A percentile compares a stretch with the other conserved stretches of the same genome.
Evolutionary conservation across 1,140 invertebrate genomes (phyloP).

Genomic region (Lepidurus apus): DNA sequence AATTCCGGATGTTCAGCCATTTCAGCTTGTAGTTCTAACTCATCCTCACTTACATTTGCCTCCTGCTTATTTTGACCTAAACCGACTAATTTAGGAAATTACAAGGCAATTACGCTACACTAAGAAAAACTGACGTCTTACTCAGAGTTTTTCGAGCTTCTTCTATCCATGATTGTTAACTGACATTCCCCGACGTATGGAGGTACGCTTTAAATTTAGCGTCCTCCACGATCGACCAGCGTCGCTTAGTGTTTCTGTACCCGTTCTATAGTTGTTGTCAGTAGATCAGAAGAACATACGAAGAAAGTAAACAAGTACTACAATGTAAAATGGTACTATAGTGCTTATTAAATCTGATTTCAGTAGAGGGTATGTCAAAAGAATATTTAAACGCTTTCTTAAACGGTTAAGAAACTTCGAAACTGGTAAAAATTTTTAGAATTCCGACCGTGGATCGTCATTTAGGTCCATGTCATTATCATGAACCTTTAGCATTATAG

Average conservation of each 20-base stretch:
- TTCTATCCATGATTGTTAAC: conserved; percentile 80
- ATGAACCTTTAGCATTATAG: too few relatives aligned
- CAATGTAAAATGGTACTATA: too few relatives aligned
- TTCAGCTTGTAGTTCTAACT: conserved; percentile 69
- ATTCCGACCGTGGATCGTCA: too few relatives aligned
- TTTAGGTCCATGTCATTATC: too few relatives aligned
- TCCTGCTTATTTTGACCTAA: conserved; percentile 57
- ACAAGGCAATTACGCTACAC: not conserved
- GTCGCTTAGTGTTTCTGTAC: conserved; percentile 55
- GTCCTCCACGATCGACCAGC: conserved; percentile 91
- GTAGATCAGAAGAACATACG: too few relatives aligned
- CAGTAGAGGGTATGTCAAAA: too few relatives aligned
- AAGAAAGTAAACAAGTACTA: too few relatives aligned
- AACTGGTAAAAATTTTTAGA: too few relatives aligned
- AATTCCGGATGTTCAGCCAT: conserved; percentile 65
- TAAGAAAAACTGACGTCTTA: conserved; percentile 45
- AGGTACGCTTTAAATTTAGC: conserved; percentile 92
- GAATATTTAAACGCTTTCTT: too few relatives aligned
- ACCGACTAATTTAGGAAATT: not conserved
- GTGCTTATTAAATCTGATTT: too few relatives aligned
- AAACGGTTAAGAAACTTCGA: too few relatives aligned
- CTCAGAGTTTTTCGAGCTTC: conserved; percentile 80
- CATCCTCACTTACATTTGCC: conserved; percentile 71
- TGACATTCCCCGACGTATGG: conserved; percentile 67
- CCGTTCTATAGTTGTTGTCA: too few relatives aligned